Evolutionary conservation across 2,888 invertebrate genomes (phyloP).

Genomic region (Thumatha senex): DNA sequence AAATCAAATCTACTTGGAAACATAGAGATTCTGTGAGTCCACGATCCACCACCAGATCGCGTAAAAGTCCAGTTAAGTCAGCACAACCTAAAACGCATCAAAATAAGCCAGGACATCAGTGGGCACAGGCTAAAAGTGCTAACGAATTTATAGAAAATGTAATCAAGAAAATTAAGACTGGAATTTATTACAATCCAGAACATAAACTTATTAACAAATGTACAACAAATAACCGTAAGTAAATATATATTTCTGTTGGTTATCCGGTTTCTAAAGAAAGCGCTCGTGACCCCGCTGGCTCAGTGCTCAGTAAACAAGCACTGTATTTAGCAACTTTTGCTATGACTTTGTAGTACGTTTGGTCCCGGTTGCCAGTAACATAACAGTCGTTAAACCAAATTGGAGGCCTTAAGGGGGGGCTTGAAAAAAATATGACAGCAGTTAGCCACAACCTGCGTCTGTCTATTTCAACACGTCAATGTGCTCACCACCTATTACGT

Average conservation of each 20-base stretch:
- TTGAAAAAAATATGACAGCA: no score
- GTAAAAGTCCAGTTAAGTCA: neutral
- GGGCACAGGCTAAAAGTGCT: constrained; percentile 62
- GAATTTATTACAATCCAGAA: constrained; percentile 62
- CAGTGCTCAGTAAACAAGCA: no score
- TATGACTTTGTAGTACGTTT: neutral
- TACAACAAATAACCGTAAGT: constrained; percentile 1
- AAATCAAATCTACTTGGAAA: neutral
- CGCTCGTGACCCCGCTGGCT: no score
- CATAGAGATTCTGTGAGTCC: neutral
- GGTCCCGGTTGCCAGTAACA: no score
- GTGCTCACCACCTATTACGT: no score
- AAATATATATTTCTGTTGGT: no score
- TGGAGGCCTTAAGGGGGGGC: no score
- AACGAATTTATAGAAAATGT: constrained; percentile 72
- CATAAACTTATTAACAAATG: constrained; percentile 15
- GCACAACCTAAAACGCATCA: constrained; percentile 7
- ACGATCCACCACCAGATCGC: neutral
- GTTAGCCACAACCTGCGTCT: no score
- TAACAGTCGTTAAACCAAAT: no score
- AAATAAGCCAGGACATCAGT: constrained; percentile 32
- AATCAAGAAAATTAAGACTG: constrained; percentile 62
- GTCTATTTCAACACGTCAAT: no score
- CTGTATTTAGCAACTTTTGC: no score
- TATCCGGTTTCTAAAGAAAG: no score